Evolutionary conservation across 2,113 vertebrate genomes (phyloP).

Genomic region (Callopanchax toddi): DNA sequence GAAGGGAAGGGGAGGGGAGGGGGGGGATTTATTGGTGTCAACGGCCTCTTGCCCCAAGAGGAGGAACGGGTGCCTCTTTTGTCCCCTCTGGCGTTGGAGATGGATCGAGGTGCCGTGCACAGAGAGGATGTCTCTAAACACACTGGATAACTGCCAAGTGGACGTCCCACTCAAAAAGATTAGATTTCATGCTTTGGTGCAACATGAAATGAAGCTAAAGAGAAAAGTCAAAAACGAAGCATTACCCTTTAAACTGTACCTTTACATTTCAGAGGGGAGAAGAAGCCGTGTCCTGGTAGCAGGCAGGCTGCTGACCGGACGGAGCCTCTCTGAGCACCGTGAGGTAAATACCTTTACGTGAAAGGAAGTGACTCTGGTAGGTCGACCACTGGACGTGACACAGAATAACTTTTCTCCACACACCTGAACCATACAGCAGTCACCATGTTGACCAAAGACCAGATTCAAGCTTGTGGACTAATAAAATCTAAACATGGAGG

Average conservation of each 20-base stretch:
- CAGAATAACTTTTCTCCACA: constrained; percentile 52
- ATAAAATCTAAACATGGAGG: constrained; percentile 25
- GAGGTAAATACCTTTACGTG: constrained; percentile 64
- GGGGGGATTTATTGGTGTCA: constrained; percentile 81
- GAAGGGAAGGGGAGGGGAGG: constrained; percentile 49
- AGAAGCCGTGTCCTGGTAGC: constrained; percentile 33
- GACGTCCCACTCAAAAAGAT: constrained; percentile 21
- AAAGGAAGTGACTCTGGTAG: constrained; percentile 55
- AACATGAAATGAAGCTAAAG: no score
- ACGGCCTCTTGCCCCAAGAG: constrained; percentile 68
- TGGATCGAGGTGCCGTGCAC: constrained; percentile 71
- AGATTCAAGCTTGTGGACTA: constrained; percentile 19
- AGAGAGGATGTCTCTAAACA: constrained; percentile 70
- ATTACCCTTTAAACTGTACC: no score
- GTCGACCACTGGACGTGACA: constrained; percentile 47
- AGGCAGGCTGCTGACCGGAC: constrained; percentile 45
- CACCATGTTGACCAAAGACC: constrained; percentile 11
- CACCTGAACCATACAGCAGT: constrained; percentile 44
- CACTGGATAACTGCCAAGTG: constrained; percentile 49
- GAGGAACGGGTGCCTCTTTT: constrained; percentile 77
- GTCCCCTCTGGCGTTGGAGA: constrained; percentile 73
- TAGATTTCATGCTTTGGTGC: neutral
- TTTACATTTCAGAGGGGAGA: constrained; percentile 10
- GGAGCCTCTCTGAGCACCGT: constrained; percentile 39
- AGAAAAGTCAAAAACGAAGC: no score